phyloP scores from a whole-genome alignment of 1,140 invertebrate genomes.

The Mycetomoellerius zeteki region DNA sequence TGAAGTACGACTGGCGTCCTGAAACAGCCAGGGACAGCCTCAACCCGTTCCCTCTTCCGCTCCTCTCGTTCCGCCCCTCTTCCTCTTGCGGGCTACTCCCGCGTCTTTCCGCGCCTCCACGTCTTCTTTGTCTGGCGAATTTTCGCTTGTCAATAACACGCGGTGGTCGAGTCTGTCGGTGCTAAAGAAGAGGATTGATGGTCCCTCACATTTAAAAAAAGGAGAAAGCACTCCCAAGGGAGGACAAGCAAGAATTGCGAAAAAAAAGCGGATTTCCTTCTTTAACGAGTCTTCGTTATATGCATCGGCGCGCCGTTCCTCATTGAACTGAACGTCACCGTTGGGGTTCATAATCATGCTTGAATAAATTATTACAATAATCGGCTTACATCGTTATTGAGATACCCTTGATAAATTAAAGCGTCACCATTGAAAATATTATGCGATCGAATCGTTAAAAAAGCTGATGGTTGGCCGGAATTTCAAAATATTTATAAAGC shows the following conservation, averaged over 20 bases:
- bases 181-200: constrained; percentile 64
- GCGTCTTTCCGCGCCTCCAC: constrained; percentile 30
- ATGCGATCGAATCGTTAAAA: not conserved
- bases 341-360: not conserved
- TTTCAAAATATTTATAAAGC: constrained; percentile 15
- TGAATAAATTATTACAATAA: constrained; percentile 58
- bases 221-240: not conserved
- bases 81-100: not conserved
- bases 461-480: not conserved
- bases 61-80: not conserved
- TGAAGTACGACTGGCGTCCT: constrained; percentile 50
- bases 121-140: constrained; percentile 61
- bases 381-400: constrained; percentile 12
- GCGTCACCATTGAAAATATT: constrained; percentile 7
- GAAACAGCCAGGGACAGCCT: constrained; percentile 36
- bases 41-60: constrained; percentile 22
- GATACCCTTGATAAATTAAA: constrained; percentile 20
- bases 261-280: constrained; percentile 51
- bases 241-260: not conserved
- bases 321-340: constrained; percentile 23
- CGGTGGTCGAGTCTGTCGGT: constrained; percentile 46
- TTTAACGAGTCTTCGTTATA: constrained; percentile 47
- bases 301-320: not conserved
- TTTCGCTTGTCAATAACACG: constrained; percentile 69
- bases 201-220: constrained; percentile 56